A percentile compares a stretch with the other conserved stretches of the same genome.
Evolutionary conservation across 2,113 vertebrate species (phyloP).

Genomic region (Phaethornis superciliosus): DNA sequence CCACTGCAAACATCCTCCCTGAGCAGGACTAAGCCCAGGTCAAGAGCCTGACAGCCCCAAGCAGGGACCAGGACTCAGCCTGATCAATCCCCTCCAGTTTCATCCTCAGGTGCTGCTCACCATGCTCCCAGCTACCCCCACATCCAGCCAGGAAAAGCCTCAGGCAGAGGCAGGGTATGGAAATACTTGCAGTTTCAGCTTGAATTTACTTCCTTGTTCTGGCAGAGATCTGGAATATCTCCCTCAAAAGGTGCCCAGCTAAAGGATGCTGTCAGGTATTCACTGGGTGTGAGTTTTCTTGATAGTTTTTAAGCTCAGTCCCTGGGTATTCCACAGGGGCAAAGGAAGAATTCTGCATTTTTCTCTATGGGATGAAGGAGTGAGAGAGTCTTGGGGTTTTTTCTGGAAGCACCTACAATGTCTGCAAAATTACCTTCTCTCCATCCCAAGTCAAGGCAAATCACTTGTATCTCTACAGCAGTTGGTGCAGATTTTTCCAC

Average conservation of each 20-base stretch:
- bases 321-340: not conserved
- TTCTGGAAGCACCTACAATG: not conserved
- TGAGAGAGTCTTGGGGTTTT: accelerated
- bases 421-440: not conserved
- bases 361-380: not conserved
- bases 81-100: not conserved
- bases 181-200: not conserved
- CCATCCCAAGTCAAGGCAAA: not conserved
- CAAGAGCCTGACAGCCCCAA: not conserved
- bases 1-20: not conserved
- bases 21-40: not conserved
- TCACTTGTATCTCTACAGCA: not conserved
- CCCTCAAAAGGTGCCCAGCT: not conserved
- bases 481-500: not conserved
- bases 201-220: not conserved
- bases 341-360: not conserved
- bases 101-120: not conserved
- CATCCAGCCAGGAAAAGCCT: not conserved
- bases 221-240: not conserved
- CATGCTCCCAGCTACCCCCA: not conserved
- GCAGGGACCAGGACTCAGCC: not conserved
- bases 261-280: not conserved
- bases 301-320: not conserved
- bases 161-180: not conserved
- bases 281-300: not conserved